Percentiles rank a stretch among this genome's conserved stretches.
phyloP scores from a whole-genome alignment of 1,140 invertebrate species.

The Pogonognathellus flavescens region DNA sequence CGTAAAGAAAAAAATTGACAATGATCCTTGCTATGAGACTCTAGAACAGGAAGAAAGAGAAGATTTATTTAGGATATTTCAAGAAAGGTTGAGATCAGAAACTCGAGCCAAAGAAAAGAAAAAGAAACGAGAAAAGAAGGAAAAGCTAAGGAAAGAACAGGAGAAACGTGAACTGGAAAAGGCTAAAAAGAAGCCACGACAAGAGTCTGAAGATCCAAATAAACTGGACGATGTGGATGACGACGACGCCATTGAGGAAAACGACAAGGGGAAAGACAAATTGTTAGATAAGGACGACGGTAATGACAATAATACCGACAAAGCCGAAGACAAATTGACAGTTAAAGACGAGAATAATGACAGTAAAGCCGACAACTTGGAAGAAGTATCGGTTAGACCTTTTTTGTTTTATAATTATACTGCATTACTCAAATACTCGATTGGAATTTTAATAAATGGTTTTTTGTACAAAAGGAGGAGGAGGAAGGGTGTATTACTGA shows the following conservation, averaged over 20 bases:
- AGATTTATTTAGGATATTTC: slow-evolving; percentile 95
- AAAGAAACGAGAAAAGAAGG: slow-evolving; percentile 75
- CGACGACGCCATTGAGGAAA: not conserved
- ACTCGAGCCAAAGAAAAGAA: slow-evolving; percentile 81
- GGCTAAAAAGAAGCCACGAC: not conserved
- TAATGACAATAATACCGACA: not conserved
- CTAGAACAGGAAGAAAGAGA: slow-evolving; percentile 90
- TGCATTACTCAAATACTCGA: not conserved
- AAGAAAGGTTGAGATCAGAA: slow-evolving; percentile 85
- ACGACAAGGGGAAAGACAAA: slow-evolving; percentile 72
- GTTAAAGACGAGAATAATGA: slow-evolving; percentile 75
- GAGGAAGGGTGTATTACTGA: slow-evolving; percentile 68
- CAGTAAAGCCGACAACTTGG: slow-evolving; percentile 66
- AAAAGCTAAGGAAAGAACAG: slow-evolving; percentile 72
- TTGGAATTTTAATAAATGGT: not conserved
- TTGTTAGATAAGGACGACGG: slow-evolving; percentile 59
- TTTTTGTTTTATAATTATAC: not conserved
- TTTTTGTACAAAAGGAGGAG: slow-evolving; percentile 61
- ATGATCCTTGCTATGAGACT: slow-evolving; percentile 90
- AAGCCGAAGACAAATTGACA: slow-evolving; percentile 63
- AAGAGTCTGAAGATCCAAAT: slow-evolving; percentile 74
- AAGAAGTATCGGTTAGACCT: slow-evolving; percentile 44
- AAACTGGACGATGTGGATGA: slow-evolving; percentile 73
- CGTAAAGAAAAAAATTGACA: slow-evolving; percentile 92
- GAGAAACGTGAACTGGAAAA: slow-evolving; percentile 70